Conservation (phyloP, 2,113 vertebrate species). For the Taxidea taxus region DNA sequence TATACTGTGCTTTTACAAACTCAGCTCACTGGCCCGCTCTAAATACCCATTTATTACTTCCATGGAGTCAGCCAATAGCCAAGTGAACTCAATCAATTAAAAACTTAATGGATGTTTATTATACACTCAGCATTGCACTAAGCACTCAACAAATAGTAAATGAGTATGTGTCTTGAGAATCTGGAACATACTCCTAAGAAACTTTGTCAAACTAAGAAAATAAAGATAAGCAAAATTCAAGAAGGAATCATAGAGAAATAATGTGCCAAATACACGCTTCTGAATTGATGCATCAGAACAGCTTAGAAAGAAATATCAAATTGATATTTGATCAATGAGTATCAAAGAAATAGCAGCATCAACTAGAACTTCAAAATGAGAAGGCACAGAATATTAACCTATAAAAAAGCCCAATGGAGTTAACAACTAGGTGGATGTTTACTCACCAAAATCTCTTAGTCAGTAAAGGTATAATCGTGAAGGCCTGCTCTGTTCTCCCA, state of each 20-base stretch:
- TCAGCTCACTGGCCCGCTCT: background rate
- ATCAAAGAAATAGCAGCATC: background rate
- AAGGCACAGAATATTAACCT: background rate
- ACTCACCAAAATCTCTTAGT: background rate
- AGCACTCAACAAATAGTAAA: background rate
- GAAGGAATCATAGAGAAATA: background rate
- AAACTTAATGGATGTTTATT: background rate
- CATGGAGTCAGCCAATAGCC: background rate
- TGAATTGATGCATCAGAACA: background rate
- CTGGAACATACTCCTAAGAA: background rate
- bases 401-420: background rate
- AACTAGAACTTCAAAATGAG: background rate
- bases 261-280: background rate
- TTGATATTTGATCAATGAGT: background rate
- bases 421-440: background rate
- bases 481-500: conserved; percentile 52
- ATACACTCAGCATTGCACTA: background rate
- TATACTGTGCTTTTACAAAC: background rate
- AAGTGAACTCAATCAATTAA: background rate
- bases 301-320: background rate
- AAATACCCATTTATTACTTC: background rate
- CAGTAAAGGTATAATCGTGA: conserved; percentile 20
- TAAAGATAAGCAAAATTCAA: conserved; percentile 15
- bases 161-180: conserved; percentile 1
- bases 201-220: background rate